A percentile compares a stretch with the other conserved stretches of the same genome.
phyloP scores from a whole-genome alignment of 2,888 invertebrate genomes.

The Isotomurus palustris region DNA sequence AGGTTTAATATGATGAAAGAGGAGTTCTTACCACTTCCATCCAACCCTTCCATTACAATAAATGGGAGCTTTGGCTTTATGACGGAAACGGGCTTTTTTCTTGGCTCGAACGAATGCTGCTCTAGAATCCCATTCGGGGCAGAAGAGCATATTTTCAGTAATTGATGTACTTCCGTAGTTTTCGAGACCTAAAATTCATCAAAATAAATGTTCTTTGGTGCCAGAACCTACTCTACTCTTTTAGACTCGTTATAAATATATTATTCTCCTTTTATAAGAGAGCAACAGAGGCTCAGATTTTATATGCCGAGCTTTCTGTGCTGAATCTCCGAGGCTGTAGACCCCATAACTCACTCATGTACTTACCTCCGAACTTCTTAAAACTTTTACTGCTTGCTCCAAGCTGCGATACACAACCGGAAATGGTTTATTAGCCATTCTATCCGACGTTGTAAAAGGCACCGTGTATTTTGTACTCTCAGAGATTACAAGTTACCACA shows the following conservation, averaged over 20 bases:
- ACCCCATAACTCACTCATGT: too few relatives aligned
- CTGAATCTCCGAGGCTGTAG: too few relatives aligned
- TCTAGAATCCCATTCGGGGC: slow-evolving; percentile 37
- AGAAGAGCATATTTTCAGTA: slow-evolving; percentile 37
- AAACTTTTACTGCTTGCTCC: slow-evolving; percentile 35
- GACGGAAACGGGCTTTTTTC: slow-evolving; percentile 26
- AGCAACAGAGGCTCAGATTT: too few relatives aligned
- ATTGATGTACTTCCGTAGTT: slow-evolving; percentile 31
- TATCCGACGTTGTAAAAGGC: too few relatives aligned
- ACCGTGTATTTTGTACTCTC: too few relatives aligned
- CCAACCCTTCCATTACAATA: slow-evolving; percentile 54
- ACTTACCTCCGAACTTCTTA: slow-evolving; percentile 36
- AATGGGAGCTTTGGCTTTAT: slow-evolving; percentile 49
- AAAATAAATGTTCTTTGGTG: not conserved
- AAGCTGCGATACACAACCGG: slow-evolving; percentile 42
- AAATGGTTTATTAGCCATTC: slow-evolving; percentile 12
- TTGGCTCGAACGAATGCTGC: slow-evolving; percentile 24
- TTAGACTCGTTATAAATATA: too few relatives aligned
- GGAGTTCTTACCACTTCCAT: slow-evolving; percentile 51
- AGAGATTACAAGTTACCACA: too few relatives aligned
- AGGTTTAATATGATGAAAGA: not conserved
- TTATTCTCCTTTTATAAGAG: too few relatives aligned
- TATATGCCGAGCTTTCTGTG: too few relatives aligned
- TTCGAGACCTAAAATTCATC: slow-evolving; percentile 24
- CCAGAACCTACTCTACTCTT: too few relatives aligned